A percentile compares a stretch with the other conserved stretches of the same genome.
Evolutionary conservation across 2,888 invertebrate genomes (phyloP).

Genomic region (Acleris literana): DNA sequence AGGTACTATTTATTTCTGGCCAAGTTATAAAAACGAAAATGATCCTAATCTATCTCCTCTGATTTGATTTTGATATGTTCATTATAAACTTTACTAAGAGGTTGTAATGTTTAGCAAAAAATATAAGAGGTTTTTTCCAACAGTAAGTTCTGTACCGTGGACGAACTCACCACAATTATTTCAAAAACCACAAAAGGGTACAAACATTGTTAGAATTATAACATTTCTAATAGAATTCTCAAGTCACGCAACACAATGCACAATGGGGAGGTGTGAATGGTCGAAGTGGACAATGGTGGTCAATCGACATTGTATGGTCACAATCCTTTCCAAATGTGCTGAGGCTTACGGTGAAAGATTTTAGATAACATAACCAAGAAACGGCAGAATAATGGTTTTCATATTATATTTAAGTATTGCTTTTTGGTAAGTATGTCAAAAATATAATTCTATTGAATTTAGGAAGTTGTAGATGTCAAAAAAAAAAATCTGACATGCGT

Average conservation of each 20-base stretch:
- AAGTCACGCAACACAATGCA: constrained; percentile 48
- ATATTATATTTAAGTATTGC: not conserved
- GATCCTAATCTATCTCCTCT: too few relatives aligned
- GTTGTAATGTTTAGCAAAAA: too few relatives aligned
- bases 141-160: too few relatives aligned
- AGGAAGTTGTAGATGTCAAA: too few relatives aligned
- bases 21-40: too few relatives aligned
- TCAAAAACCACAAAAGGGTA: constrained; percentile 37
- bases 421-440: not conserved
- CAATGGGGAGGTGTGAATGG: constrained; percentile 41
- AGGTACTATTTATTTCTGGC: too few relatives aligned
- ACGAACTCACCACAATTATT: constrained; percentile 23
- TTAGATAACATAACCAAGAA: constrained; percentile 24
- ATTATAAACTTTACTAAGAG: too few relatives aligned
- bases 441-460: not conserved
- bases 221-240: constrained; percentile 41
- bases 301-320: constrained; percentile 6
- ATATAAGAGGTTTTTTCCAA: too few relatives aligned
- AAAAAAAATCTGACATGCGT: too few relatives aligned
- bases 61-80: too few relatives aligned
- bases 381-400: constrained; percentile 10
- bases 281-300: constrained; percentile 19
- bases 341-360: constrained; percentile 7
- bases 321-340: constrained; percentile 29
- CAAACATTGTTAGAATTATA: constrained; percentile 41